A percentile compares a stretch with the other conserved stretches of the same genome.
Conservation (phyloP, 2,797 vertebrate species). For the Decapterus maruadsi region DNA sequence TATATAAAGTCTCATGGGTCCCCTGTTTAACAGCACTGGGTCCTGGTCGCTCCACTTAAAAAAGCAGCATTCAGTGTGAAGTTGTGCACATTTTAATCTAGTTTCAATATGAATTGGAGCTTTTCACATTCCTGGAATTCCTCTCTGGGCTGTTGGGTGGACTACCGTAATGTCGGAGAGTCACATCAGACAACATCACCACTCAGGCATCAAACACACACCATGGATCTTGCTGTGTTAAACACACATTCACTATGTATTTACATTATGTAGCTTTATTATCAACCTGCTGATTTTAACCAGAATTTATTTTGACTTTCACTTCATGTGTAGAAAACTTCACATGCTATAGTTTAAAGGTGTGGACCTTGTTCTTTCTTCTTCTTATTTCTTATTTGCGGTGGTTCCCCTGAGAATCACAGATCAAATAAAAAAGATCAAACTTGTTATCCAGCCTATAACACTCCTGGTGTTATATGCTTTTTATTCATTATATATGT, state of each 20-base stretch:
- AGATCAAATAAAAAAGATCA: neutral
- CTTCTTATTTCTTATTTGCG: neutral
- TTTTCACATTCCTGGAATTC: constrained; percentile 91
- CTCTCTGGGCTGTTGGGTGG: constrained; percentile 76
- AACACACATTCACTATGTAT: neutral
- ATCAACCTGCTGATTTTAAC: neutral
- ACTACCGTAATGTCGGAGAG: constrained; percentile 79
- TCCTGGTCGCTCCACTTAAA: constrained; percentile 8
- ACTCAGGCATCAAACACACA: neutral
- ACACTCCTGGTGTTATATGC: neutral
- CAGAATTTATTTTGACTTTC: neutral
- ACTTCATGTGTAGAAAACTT: neutral
- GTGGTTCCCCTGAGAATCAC: neutral
- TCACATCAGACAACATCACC: neutral
- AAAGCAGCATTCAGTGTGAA: constrained; percentile 43
- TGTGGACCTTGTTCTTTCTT: neutral
- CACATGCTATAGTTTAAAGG: neutral
- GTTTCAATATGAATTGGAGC: constrained; percentile 86
- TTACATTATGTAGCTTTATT: neutral
- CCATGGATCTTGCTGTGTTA: neutral
- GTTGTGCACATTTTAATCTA: constrained; percentile 72
- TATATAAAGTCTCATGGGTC: no score
- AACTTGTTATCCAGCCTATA: neutral
- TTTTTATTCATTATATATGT: neutral
- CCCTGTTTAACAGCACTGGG: neutral